Base-by-base conservation (phyloP, 2,888 invertebrate genomes). In the Scaptomyza cyrtandrae region DNA sequence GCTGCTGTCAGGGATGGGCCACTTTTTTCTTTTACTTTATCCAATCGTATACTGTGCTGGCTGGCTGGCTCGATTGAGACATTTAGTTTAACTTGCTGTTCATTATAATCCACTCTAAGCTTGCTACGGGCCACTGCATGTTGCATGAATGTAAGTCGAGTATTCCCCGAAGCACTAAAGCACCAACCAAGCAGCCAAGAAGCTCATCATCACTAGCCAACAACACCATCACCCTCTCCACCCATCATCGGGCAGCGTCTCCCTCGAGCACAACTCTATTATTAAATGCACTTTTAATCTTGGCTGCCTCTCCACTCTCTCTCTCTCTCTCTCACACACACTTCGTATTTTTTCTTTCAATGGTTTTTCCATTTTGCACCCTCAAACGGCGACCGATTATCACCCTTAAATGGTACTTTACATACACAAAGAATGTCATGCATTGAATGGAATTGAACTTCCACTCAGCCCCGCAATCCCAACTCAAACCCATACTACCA, bases 391-490 rank as follows among this genome's bases (percentile, higher is more conserved):
- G 87, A 91, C 90, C 90, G 90, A 91, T 91, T 91, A 91, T 91
- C 91, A 91, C 91, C 91, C 91, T 91, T 90, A 91, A 91, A 91
- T 90, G 91, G 91, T 90, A 90, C 90, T 91, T 91, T 85, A 86
- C 88, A 83, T 78, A 87, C 80, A 87, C 87, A 86, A 81, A 83
- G 88, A 86, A 88, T 80, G 78, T 66, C 76, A 70, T 78, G 81
- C 88, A 85, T 88, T 84, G 84, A 85, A 87, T 85, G 74, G 87
- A 69, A 85, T 87, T 82, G 87, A 85, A 85, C 85, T 69, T 14
- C 29, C 48, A 55, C 43, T 37, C 56, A 27, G 29, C 27, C 46
- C 53, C 41, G 33, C 43, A 35, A 13, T 14, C 33, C 61, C 41
- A 14, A 24, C 3, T 14, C 16, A 39, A 33, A 16, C 24, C 53